These are phyloP conservation scores for Eumacrocentrus americanus DNA, from an alignment of 2,888 invertebrate species.

Conservation along the genomic window DNA sequence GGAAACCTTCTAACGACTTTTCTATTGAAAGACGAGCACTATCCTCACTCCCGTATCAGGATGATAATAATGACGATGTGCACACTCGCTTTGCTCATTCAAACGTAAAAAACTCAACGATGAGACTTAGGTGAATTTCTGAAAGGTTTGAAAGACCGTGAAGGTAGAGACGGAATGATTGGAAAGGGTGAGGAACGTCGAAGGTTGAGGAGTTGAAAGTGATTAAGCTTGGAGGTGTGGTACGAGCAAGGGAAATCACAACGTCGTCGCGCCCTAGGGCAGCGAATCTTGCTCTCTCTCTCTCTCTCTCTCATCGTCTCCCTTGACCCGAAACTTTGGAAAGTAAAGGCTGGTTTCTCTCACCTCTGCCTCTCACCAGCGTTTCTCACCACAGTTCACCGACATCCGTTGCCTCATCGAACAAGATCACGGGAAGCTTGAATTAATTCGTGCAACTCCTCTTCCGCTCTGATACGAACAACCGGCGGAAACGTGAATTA, in stretches of 20 bases:
- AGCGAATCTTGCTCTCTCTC: slow-evolving; percentile 14
- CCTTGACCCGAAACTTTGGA: slow-evolving; percentile 25
- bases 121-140: not conserved
- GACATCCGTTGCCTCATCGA: slow-evolving; percentile 16
- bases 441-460: slow-evolving; percentile 16
- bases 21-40: slow-evolving; percentile 2
- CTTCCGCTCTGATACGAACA: slow-evolving; percentile 1
- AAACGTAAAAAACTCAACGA: not conserved
- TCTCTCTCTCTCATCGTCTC: not conserved
- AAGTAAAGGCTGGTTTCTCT: slow-evolving; percentile 10
- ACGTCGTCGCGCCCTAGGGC: slow-evolving; percentile 15
- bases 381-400: slow-evolving; percentile 5
- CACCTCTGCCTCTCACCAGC: slow-evolving; percentile 1
- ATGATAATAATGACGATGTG: not conserved
- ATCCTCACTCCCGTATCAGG: not conserved
- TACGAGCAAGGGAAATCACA: slow-evolving; percentile 18
- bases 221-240: slow-evolving; percentile 39
- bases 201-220: slow-evolving; percentile 35
- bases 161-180: slow-evolving; percentile 1
- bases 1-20: not conserved
- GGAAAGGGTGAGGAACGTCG: slow-evolving; percentile 39
- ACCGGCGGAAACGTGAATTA: slow-evolving; percentile 4
- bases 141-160: not conserved
- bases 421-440: slow-evolving; percentile 20
- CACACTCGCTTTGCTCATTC: not conserved